Evolutionary conservation across 2,888 invertebrate species (phyloP).

Genomic region (Priocnemis perturbator): DNA sequence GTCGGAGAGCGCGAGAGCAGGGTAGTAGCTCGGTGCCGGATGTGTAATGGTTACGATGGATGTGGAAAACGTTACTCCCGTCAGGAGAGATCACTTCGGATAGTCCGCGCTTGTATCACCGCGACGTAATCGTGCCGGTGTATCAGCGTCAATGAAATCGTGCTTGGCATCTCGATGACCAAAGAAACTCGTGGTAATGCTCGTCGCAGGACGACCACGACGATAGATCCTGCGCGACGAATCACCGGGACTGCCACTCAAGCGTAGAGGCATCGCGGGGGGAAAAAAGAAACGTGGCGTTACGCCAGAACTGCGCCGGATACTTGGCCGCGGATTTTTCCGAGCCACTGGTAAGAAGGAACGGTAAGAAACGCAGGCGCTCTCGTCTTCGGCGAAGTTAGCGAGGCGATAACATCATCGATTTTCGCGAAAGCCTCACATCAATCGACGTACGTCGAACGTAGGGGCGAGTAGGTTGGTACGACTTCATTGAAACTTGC

Average conservation of each 20-base stretch:
- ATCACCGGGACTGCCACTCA: neutral
- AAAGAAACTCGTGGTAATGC: conserved; percentile 2
- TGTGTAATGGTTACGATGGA: no score
- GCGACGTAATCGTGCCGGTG: neutral
- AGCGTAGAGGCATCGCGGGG: neutral
- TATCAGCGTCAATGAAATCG: conserved; percentile 3
- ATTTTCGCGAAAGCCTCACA: no score
- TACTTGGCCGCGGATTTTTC: conserved; percentile 22
- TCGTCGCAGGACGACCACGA: no score
- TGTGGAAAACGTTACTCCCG: no score
- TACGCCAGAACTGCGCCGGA: neutral
- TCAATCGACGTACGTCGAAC: no score
- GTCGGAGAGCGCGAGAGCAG: no score
- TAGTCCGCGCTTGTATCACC: neutral
- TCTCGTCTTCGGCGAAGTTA: no score
- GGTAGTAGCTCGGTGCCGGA: no score
- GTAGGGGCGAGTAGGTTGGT: no score
- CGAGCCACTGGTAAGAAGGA: conserved; percentile 17
- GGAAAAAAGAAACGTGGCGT: conserved; percentile 13
- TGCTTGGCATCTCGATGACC: conserved; percentile 2
- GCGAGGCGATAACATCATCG: no score
- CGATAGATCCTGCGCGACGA: neutral
- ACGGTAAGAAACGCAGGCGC: conserved; percentile 25
- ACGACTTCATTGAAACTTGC: no score
- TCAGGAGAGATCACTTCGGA: neutral